These are phyloP conservation scores for Callipepla squamata DNA, from an alignment of 2,113 vertebrate species.

Conservation along the genomic window DNA sequence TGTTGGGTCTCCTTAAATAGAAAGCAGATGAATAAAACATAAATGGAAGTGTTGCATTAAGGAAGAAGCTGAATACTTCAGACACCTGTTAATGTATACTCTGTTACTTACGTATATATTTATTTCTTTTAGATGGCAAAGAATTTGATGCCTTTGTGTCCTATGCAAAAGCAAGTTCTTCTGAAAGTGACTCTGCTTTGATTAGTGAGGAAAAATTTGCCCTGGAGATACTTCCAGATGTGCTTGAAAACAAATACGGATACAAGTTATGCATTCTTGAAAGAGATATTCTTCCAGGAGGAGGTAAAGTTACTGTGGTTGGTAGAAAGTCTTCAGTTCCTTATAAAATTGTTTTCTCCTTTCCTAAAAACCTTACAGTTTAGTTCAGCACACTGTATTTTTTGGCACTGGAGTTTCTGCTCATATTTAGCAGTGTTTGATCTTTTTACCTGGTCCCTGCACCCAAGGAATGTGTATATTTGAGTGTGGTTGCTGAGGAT, in stretches of 20 bases:
- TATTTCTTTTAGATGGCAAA: conserved; percentile 79
- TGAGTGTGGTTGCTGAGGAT: neutral
- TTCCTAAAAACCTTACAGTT: neutral
- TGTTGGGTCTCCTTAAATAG: neutral
- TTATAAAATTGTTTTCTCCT: neutral
- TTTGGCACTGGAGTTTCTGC: neutral
- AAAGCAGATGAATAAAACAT: neutral
- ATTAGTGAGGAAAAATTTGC: conserved; percentile 77
- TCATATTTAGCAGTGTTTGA: neutral
- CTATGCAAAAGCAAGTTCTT: conserved; percentile 71
- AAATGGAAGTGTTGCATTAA: neutral
- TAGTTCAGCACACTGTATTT: neutral
- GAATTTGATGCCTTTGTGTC: conserved; percentile 90
- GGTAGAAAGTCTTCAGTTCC: neutral
- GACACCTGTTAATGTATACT: neutral
- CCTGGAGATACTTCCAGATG: conserved; percentile 76
- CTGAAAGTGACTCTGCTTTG: neutral
- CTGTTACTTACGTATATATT: neutral
- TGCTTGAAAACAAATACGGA: conserved; percentile 86
- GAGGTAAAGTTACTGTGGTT: conserved; percentile 76
- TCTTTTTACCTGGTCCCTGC: neutral
- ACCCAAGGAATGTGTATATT: accelerated
- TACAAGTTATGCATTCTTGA: conserved; percentile 88
- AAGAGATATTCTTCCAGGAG: conserved; percentile 89
- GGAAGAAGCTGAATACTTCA: neutral